phyloP scores from a whole-genome alignment of 2,797 vertebrate species.

The Odontamblyopus lacepedii region DNA sequence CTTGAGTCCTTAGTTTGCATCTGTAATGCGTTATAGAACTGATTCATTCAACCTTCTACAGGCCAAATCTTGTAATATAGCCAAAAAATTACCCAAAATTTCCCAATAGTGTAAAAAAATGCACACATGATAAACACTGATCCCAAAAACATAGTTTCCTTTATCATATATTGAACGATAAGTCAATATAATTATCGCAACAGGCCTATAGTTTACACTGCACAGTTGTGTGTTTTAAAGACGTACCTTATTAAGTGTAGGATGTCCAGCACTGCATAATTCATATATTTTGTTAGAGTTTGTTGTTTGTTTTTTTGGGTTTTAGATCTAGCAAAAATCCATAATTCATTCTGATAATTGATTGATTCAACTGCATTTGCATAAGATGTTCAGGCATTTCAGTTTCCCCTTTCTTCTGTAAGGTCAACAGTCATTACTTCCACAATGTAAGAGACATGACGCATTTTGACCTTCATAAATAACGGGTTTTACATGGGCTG shows the following conservation, averaged over 20 bases:
- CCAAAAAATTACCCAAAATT: too few species aligned
- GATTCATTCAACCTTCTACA: too few species aligned
- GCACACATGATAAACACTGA: too few species aligned
- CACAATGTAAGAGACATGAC: neutral
- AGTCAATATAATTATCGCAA: too few species aligned
- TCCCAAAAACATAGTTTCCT: too few species aligned
- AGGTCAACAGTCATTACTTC: too few species aligned
- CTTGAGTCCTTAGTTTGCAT: too few species aligned
- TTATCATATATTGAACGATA: too few species aligned
- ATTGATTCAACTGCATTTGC: neutral
- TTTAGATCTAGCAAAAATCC: neutral
- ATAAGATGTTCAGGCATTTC: neutral
- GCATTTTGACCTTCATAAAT: constrained; percentile 19
- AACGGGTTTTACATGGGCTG: neutral
- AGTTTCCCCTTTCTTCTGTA: neutral
- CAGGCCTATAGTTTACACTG: neutral
- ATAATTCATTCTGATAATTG: neutral
- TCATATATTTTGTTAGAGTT: neutral
- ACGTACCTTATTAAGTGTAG: neutral
- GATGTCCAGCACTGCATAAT: neutral
- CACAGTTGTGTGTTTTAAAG: neutral
- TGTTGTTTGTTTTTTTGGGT: neutral
- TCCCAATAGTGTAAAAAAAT: too few species aligned
- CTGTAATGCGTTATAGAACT: too few species aligned
- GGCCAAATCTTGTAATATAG: too few species aligned